Base-by-base conservation (phyloP, 1,140 invertebrate genomes). In the Drosophila triauraria region DNA sequence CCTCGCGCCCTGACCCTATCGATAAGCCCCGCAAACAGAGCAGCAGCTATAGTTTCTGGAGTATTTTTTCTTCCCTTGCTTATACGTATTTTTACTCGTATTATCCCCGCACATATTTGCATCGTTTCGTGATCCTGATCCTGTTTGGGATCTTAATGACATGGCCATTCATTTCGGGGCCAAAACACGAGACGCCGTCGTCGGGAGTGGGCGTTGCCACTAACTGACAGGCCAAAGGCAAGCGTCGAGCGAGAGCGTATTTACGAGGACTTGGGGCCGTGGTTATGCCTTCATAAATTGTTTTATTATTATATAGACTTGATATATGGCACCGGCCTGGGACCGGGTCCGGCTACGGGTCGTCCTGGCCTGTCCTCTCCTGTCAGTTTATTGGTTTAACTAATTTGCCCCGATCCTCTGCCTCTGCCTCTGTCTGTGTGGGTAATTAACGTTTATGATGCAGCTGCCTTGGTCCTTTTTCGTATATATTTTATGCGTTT, bases 361-460 rank as follows among this genome's bases (percentile, higher is more conserved):
- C 12, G 35, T 38, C 69, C 69, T 63, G 60, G 48, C 38, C 62
- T 56, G 62, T 65, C 40, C 62, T 58, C 17, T 54, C 43, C 82
- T 90, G 86, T 90, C 85, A 90, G 85, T 91, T 90, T 90, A 90
- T 90, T 90, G 85, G 85, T 91, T 90, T 90, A 90, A 85, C 85
- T 90, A 90, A 90, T 90, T 90, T 90, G 71, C 38, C 54, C 59
- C 60, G 46, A 51, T 59, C 46, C 60, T 60, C 27, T 30, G 44
- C 20, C 20, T 48, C 43, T 54, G 38, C 4, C 30, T 9, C 27
- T 54, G 17, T 58, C 20, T 59, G 76, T 72, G 47, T 57, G 77
- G 78, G 82, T 84, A 84, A 84, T 84, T 85, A 84, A 84, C 56
- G 78, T 85, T 84, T 85, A 84, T 84, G 78, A 47, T 87, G 83